Base-by-base conservation (phyloP, 2,888 invertebrate genomes). In the Ectemnius continuus region DNA sequence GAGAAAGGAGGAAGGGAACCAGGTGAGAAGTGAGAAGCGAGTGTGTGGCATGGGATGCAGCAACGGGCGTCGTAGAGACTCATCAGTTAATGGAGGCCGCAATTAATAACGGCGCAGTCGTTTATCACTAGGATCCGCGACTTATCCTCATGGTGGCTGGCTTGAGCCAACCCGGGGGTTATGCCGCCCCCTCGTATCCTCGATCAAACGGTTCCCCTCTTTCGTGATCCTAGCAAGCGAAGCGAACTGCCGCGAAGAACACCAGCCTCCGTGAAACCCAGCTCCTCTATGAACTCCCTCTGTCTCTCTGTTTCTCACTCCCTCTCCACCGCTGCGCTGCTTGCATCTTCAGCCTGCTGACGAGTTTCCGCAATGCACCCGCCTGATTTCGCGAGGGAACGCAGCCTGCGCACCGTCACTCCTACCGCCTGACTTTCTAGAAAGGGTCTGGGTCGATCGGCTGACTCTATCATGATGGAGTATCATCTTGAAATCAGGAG, bases 51-150 rank as follows among this genome's bases (percentile, higher is more conserved):
- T 63, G 71, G 67, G 68, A 18, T 73, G 75, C 68, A 72, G 63
- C 58, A 57, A 48, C 47, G 67, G 75, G 76, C 76, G 76, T 70
- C 70, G 78, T 76, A 77, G 75, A 77, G 82, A 80, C 83, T 85
- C 86, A 84, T 85, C 85, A 85, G 85, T 84, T 86, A 84, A 86
- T 85, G 85, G 86, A 86, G 83, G 81, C 84, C 76, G 87, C 86
- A 85, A 87, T 87, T 87, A 87, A 87, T 87, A 85, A 87, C 82
- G 75, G 76, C 73, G 79, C 75, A 80, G 84, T 87, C 87, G 84
- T 87, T 87, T 87, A 87, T 87, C 87, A 87, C 85, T 81, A 79
- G 79, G 85, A 85, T 85, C 85, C 85, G 81, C 81, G 85, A 85
- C 85, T 85, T 85, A 85, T 85, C 83, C 80, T 81, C 79, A 75